Evolutionary conservation across 2,113 vertebrate genomes (phyloP), one percentile per base, ranked within the genome.

Genomic region (Coryphaenoides rupestris): DNA sequence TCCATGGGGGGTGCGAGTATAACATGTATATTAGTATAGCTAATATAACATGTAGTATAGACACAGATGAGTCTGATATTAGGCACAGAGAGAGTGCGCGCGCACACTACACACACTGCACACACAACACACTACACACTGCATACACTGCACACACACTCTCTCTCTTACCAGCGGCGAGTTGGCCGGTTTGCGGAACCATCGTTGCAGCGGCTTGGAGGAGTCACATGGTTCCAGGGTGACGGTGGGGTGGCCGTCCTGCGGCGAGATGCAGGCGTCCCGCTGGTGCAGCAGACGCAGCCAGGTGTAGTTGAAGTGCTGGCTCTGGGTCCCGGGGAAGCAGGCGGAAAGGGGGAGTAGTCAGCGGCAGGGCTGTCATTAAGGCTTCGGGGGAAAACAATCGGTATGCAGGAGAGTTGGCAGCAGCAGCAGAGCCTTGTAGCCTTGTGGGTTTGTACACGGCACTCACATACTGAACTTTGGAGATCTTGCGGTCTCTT

Each of bases 221-320:
- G 66, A 76, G 75, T 91, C 84, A 50, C 97, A 98, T 4, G 0
- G 74, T 5, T 33, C 68, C 76, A 97, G 73, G 3, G 56, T 50
- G 45, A 90, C 60, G 0, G 65, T 19, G 4, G 55, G 79, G 0
- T 60, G 6, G 21, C 70, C 68, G 19, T 70, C 68, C 0, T 65
- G 6, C 0, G 87, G 75, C 1, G 78, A 74, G 0, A 99, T 0
- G 62, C 97, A 99, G 46, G 85, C 64, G 52, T 89, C 80, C 17
- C 82, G 82, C 1, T 98, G 95, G 58, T 76, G 91, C 72, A 99
- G 62, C 49, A 90, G 84, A 78, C 87, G 87, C 85, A 96, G 80
- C 97, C 97, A 99, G n/a, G 95, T 96, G 75, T 95, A 95, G 88
- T 93, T 98, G 85, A 99, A 98, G 56, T 89, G 77, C 59, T 98